Conservation (phyloP, 2,113 vertebrate species). For the Gasterosteus aculeatus region DNA sequence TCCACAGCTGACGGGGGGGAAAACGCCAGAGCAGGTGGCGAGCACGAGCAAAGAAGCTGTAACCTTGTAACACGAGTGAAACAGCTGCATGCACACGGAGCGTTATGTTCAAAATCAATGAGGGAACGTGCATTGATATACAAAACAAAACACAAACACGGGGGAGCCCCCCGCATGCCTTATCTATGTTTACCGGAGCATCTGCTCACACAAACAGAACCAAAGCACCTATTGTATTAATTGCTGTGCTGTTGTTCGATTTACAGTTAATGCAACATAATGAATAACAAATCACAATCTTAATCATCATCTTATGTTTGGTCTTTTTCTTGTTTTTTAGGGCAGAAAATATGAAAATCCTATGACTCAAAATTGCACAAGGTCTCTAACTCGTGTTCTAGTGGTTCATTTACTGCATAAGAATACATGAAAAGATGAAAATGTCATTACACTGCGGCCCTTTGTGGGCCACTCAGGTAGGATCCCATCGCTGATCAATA, state of each 20-base stretch:
- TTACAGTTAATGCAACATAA: constrained; percentile 1
- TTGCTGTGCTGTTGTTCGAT: background rate
- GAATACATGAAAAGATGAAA: background rate
- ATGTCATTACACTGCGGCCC: background rate
- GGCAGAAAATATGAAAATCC: background rate
- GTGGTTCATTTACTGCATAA: background rate
- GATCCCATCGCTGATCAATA: constrained; percentile 44
- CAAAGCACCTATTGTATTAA: background rate
- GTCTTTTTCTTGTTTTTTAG: background rate
- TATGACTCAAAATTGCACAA: background rate
- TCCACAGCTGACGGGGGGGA: constrained; percentile 23
- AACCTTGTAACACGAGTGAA: constrained; percentile 60
- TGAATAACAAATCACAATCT: background rate
- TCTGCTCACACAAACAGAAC: background rate
- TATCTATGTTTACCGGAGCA: constrained; percentile 6
- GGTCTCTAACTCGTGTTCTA: background rate
- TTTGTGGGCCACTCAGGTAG: background rate
- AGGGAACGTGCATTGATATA: constrained; percentile 67
- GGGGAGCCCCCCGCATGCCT: constrained; percentile 20
- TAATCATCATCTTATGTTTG: no score
- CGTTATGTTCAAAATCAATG: constrained; percentile 66
- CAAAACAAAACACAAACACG: constrained; percentile 67
- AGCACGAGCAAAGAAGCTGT: constrained; percentile 56
- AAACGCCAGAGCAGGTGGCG: constrained; percentile 63
- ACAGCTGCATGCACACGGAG: constrained; percentile 44